Conservation (phyloP, 2,113 vertebrate species). For the Butastur rufipennis region DNA sequence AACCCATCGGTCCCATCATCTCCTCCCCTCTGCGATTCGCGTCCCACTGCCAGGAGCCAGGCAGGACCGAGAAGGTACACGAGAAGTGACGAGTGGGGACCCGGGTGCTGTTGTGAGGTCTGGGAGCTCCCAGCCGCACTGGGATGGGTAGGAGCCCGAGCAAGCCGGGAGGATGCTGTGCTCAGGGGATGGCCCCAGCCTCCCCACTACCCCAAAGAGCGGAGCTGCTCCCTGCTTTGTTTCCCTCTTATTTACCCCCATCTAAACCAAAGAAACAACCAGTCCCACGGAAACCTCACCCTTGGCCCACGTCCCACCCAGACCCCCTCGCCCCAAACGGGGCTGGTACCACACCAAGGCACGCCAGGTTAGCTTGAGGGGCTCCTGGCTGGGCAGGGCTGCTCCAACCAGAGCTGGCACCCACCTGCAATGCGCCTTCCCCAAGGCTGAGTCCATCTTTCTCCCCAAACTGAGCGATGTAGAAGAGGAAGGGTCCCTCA, state of each 20-base stretch:
- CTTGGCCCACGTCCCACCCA: not conserved
- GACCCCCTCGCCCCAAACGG: accelerated
- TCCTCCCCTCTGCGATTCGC: not conserved
- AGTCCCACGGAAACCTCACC: not conserved
- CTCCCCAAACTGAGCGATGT: not conserved
- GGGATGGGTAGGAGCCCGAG: not conserved
- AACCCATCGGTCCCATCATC: not conserved
- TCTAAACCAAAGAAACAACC: slow-evolving; percentile 35
- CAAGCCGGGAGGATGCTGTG: not conserved
- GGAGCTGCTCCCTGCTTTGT: not conserved
- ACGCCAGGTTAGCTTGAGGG: not conserved
- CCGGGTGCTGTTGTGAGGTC: accelerated
- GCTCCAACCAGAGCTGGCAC: not conserved
- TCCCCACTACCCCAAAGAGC: not conserved
- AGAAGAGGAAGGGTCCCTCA: not conserved
- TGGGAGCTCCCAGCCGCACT: accelerated
- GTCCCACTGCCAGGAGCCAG: not conserved
- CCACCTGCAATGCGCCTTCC: not conserved
- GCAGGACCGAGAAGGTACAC: not conserved
- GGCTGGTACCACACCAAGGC: not conserved
- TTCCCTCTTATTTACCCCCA: not conserved
- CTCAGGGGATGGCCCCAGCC: not conserved
- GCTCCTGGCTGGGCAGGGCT: not conserved
- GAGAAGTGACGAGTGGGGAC: not conserved
- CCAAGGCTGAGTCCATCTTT: not conserved